phyloP scores from a whole-genome alignment of 2,797 vertebrate species.

The Danio aesculapii region DNA sequence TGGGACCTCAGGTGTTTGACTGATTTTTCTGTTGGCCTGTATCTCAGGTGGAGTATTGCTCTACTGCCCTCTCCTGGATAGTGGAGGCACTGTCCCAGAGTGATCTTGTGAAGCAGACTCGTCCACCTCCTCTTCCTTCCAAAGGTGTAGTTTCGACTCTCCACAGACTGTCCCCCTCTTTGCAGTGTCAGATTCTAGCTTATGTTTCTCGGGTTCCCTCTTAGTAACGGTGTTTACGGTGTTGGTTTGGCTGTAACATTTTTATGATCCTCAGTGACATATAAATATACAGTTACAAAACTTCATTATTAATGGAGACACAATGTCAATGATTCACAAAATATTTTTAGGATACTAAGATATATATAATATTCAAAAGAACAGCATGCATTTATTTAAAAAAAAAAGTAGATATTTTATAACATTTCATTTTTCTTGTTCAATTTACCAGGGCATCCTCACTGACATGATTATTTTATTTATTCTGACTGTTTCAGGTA shows the following conservation, averaged over 20 bases:
- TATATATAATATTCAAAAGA: not conserved
- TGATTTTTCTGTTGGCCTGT: constrained; percentile 19
- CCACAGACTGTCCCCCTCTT: constrained; percentile 16
- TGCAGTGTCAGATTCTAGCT: constrained; percentile 19
- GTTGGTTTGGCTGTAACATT: constrained; percentile 55
- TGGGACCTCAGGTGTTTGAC: constrained; percentile 4
- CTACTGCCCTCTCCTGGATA: constrained; percentile 83
- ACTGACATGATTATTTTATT: not conserved
- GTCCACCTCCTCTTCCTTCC: constrained; percentile 62
- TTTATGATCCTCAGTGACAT: constrained; percentile 8
- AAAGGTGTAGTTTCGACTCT: constrained; percentile 62
- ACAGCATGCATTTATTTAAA: too few relatives aligned
- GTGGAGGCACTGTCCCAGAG: constrained; percentile 80
- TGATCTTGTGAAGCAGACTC: constrained; percentile 70
- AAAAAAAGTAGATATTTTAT: too few relatives aligned
- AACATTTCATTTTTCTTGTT: too few relatives aligned
- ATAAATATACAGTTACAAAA: constrained; percentile 23
- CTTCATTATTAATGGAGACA: not conserved
- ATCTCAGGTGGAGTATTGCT: constrained; percentile 83
- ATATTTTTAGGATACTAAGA: not conserved
- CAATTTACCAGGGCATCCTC: too few relatives aligned
- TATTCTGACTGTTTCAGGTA: constrained; percentile 31
- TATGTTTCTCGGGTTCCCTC: constrained; percentile 43
- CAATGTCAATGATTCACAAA: not conserved
- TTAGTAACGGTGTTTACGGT: constrained; percentile 38